Evolutionary conservation across 2,888 invertebrate species (phyloP).

Genomic region (Eremobia ochroleuca): DNA sequence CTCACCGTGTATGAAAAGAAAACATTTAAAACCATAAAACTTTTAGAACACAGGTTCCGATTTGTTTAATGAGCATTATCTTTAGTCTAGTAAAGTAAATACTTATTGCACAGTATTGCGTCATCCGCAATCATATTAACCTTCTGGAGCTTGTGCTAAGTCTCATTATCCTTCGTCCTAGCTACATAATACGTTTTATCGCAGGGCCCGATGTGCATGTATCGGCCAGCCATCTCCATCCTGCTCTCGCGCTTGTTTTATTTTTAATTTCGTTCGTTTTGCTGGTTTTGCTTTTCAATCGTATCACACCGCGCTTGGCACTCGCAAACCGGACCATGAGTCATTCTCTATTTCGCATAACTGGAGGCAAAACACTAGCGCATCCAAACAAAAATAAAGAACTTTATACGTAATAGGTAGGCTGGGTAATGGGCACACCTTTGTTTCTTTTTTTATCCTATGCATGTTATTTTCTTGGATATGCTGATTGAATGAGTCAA

Average conservation of each 20-base stretch:
- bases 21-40: neutral
- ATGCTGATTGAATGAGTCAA: neutral
- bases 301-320: slow-evolving; percentile 66
- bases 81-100: slow-evolving; percentile 40
- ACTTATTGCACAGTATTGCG: slow-evolving; percentile 67
- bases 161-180: slow-evolving; percentile 62
- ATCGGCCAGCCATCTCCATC: slow-evolving; percentile 66
- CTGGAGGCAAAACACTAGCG: slow-evolving; percentile 56
- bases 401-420: slow-evolving; percentile 4
- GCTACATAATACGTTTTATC: slow-evolving; percentile 59
- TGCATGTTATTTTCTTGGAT: neutral
- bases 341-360: slow-evolving; percentile 65
- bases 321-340: slow-evolving; percentile 68
- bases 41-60: neutral
- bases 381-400: slow-evolving; percentile 52
- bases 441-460: neutral
- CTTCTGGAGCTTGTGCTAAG: slow-evolving; percentile 53
- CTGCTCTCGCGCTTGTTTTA: slow-evolving; percentile 64
- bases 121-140: slow-evolving; percentile 57
- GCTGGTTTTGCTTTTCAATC: slow-evolving; percentile 68
- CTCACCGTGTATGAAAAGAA: no score
- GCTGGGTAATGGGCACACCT: neutral
- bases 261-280: slow-evolving; percentile 68
- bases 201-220: slow-evolving; percentile 28
- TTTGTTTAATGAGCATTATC: slow-evolving; percentile 24